Base-by-base conservation (phyloP, 2,113 vertebrate species). In the Lucifuga dentata region DNA sequence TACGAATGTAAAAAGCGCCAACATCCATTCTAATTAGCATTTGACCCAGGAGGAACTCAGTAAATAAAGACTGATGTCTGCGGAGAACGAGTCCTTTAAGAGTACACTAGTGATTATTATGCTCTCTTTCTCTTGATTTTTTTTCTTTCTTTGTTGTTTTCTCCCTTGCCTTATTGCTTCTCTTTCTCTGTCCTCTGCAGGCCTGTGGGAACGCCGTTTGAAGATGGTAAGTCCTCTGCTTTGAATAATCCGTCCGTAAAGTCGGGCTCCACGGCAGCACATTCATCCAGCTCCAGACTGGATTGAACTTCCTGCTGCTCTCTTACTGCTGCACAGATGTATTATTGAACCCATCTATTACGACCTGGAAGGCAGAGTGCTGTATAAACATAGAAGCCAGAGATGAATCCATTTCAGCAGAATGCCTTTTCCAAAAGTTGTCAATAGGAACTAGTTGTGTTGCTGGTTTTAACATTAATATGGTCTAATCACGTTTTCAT, bases 201-300 rank as follows among this genome's bases (percentile, higher is more conserved):
- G 90, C 98, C 98, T 68, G 97, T 98, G 90, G 98, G 95, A 71
- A 99, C 98, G 43, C 98, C 98, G 56, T 99, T 99, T 93, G 98
- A 99, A 93, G 97, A 99, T 88, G 98, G 98, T 99, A 92, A 95
- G 97, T 89, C 68, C 8, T 17, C 33, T 9, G 16, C 64, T 58
- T 50, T 63, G 24, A 26, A 61, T 45, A n/a, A 45, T 71, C 23
- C 6, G 51, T 62, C 40, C 12, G 52, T 59, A 10, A 67, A 53
- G 19, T 61, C 38, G 8, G 43, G 1, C 33, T 41, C 39, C 6
- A 45, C 5, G 10, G 64, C 13, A 38, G 11, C 8, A 11, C 23
- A 29, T 72, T 59, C 23, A 40, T 39, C 45, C n/a, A 12, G n/a
- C 26, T 35, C 26, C 39, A 56, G 53, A 23, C 63, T 41, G 39